A percentile compares a stretch with the other conserved stretches of the same genome.
Evolutionary conservation across 2,888 invertebrate genomes (phyloP).

Genomic region (Tetheella fluctuosa): DNA sequence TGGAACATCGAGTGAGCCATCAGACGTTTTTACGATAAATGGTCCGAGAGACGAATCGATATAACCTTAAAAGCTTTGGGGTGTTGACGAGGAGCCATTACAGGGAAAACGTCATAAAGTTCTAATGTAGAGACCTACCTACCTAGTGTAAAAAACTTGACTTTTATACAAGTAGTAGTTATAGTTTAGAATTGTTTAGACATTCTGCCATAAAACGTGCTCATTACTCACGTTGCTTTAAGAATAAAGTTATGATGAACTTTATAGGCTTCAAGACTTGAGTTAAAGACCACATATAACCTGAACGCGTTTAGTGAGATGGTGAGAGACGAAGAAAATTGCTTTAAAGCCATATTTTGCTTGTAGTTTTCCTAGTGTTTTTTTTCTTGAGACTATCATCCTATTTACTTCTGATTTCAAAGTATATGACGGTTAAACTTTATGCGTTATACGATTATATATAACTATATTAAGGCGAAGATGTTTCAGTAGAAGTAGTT

Average conservation of each 20-base stretch:
- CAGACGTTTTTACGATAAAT: constrained; percentile 29
- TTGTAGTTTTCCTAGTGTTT: background rate
- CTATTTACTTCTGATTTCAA: background rate
- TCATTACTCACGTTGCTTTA: constrained; percentile 13
- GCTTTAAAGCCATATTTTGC: background rate
- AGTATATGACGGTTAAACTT: too few relatives aligned
- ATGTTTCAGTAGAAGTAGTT: too few relatives aligned
- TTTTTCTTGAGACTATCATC: too few relatives aligned
- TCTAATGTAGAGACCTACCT: constrained; percentile 23
- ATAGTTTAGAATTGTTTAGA: constrained; percentile 16
- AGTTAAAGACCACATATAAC: background rate
- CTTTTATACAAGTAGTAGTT: constrained; percentile 12
- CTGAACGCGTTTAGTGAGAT: background rate
- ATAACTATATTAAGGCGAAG: too few relatives aligned
- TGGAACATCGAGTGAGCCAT: constrained; percentile 22
- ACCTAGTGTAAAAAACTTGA: constrained; percentile 6
- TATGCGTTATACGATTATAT: too few relatives aligned
- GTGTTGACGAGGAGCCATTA: constrained; percentile 36
- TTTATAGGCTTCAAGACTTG: background rate
- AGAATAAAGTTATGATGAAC: constrained; percentile 3
- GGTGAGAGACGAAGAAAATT: too few relatives aligned
- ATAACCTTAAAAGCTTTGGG: constrained; percentile 50
- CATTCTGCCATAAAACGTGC: constrained; percentile 18
- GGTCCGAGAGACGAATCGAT: constrained; percentile 40
- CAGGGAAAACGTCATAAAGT: constrained; percentile 39